A percentile compares a stretch with the other conserved stretches of the same genome.
These are phyloP conservation scores for Hemibates koningsi DNA, from an alignment of 2,113 vertebrate genomes.

Conservation along the genomic window DNA sequence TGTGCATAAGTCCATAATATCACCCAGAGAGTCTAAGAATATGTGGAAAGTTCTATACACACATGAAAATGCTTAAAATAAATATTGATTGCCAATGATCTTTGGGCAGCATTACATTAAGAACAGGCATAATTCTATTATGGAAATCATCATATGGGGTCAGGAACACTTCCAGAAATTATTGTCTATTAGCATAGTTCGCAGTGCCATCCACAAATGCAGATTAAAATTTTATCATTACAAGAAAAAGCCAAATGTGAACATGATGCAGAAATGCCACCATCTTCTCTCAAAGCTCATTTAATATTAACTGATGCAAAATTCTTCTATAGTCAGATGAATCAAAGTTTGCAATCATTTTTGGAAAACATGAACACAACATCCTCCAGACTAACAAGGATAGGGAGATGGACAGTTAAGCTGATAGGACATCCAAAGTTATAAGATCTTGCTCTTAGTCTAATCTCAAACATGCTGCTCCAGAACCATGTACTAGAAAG, in stretches of 20 bases:
- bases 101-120: not conserved
- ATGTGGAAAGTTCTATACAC: not conserved
- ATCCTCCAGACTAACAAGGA: not conserved
- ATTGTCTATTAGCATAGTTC: not conserved
- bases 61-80: not conserved
- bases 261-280: not conserved
- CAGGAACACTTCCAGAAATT: not conserved
- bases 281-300: not conserved
- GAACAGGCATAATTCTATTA: not conserved
- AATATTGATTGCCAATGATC: not conserved
- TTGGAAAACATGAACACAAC: not conserved
- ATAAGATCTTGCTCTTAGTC: not conserved
- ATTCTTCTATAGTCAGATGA: not conserved
- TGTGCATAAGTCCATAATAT: not conserved
- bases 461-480: not conserved
- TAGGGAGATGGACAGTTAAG: not conserved
- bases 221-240: not conserved
- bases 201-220: not conserved
- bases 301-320: not conserved
- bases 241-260: not conserved
- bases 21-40: not conserved
- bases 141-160: not conserved
- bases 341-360: not conserved
- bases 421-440: not conserved
- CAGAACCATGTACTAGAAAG: not conserved